Evolutionary conservation across 2,888 invertebrate genomes (phyloP), one percentile per base, ranked within the genome.

Genomic region (Leptogaster cylindrica): DNA sequence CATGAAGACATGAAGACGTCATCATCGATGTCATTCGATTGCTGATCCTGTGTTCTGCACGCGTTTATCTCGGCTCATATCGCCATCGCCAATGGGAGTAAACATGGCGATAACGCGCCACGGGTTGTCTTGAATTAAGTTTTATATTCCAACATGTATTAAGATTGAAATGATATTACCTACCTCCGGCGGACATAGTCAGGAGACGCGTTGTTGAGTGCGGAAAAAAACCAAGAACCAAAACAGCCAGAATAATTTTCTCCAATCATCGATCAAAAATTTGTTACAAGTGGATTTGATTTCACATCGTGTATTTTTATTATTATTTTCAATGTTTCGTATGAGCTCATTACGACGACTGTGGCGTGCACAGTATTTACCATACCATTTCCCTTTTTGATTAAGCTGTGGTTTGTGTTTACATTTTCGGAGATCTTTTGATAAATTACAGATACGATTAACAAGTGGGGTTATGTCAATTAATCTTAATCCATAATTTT

Each of bases 371-470:
- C n/a, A n/a, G n/a, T n/a, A n/a, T n/a, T n/a, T n/a, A n/a, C n/a
- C n/a, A n/a, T n/a, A n/a, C n/a, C n/a, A n/a, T n/a, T n/a, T n/a
- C n/a, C n/a, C n/a, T n/a, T n/a, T n/a, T n/a, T n/a, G n/a, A n/a
- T n/a, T n/a, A n/a, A n/a, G n/a, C n/a, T n/a, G n/a, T n/a, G n/a
- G n/a, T n/a, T n/a, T 41, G 12, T 41, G 14, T 10, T 41, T 3
- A 14, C 20, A 18, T 36, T 55, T 55, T 55, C 25, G 55, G 68
- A 68, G 58, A 55, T 58, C 65, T 27, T 27, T 36, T 65, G 68
- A 68, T 68, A 68, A 68, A 68, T 68, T 65, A 52, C 58, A 27
- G 52, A 27, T 31, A 18, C 65, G 65, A 68, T 68, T 68, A 65
- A 64, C 48, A 65, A 68, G 65, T 55, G 55, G 48, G 58, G 28